phyloP scores from a whole-genome alignment of 2,113 vertebrate genomes.

The Anarhynchus alexandrinus region DNA sequence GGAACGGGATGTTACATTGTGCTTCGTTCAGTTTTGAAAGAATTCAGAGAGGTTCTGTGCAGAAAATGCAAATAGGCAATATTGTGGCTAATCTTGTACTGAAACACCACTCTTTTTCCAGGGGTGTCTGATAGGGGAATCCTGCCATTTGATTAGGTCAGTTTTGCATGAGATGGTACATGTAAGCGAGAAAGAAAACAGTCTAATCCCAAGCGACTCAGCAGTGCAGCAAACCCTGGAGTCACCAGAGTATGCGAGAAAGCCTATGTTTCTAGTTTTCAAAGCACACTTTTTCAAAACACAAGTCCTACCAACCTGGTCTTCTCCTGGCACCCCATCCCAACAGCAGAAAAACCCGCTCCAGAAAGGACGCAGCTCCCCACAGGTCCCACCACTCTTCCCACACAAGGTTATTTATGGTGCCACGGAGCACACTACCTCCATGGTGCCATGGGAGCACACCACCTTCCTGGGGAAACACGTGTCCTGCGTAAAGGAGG shows the following conservation, averaged over 20 bases:
- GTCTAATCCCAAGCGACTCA: background rate
- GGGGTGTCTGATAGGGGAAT: background rate
- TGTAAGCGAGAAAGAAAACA: background rate
- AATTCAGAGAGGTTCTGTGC: background rate
- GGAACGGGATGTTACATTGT: accelerated
- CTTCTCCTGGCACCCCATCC: background rate
- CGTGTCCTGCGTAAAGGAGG: background rate
- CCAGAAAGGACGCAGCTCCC: background rate
- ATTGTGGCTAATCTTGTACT: background rate
- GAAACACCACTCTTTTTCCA: background rate
- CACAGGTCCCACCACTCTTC: background rate
- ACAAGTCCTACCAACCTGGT: background rate
- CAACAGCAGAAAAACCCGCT: background rate
- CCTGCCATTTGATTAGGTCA: background rate
- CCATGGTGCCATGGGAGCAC: background rate
- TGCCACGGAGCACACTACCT: no score
- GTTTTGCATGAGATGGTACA: background rate
- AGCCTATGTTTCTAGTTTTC: background rate
- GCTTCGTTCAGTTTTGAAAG: background rate
- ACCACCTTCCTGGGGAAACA: background rate
- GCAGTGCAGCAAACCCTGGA: background rate
- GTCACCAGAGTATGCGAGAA: accelerated
- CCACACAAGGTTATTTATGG: background rate
- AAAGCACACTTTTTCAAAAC: background rate
- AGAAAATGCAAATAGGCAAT: background rate